These are phyloP conservation scores for Scrobipalpa atriplicella DNA, from an alignment of 2,888 invertebrate species.

Conservation along the genomic window DNA sequence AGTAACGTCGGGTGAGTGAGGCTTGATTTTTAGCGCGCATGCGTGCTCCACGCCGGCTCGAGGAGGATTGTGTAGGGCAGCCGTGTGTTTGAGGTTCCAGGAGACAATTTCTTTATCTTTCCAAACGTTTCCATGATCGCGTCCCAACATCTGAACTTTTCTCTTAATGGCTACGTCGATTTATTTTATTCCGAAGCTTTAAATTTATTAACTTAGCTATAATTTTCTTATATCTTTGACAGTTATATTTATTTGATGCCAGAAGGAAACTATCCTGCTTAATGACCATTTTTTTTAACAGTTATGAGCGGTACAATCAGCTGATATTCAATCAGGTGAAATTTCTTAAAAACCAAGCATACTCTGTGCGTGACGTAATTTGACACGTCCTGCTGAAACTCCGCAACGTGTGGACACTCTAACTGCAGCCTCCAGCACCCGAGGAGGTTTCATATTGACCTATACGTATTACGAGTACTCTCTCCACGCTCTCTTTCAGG, in stretches of 20 bases:
- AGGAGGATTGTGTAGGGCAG: conserved; percentile 63
- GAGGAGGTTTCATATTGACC: conserved; percentile 82
- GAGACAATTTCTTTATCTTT: conserved; percentile 23
- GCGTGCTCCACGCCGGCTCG: conserved; percentile 54
- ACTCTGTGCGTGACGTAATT: conserved; percentile 38
- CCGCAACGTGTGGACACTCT: conserved; percentile 56
- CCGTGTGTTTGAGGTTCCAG: conserved; percentile 34
- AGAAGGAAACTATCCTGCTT: no score
- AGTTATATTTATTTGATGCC: no score
- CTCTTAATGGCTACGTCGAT: no score
- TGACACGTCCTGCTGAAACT: conserved; percentile 40
- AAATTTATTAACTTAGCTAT: no score
- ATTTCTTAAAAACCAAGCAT: neutral
- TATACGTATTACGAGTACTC: conserved; percentile 80
- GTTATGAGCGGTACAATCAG: no score
- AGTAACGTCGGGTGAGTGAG: conserved; percentile 57
- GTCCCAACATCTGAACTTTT: no score
- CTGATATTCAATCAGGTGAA: neutral
- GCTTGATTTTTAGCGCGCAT: conserved; percentile 60
- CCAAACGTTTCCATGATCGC: no score
- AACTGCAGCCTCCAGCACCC: conserved; percentile 80
- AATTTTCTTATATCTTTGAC: no score
- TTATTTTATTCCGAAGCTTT: no score
- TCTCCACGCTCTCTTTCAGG: conserved; percentile 70
- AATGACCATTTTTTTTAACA: no score